Evolutionary conservation across 2,797 vertebrate genomes (phyloP), one percentile per base, ranked within the genome.

Genomic region (Clamator glandarius): DNA sequence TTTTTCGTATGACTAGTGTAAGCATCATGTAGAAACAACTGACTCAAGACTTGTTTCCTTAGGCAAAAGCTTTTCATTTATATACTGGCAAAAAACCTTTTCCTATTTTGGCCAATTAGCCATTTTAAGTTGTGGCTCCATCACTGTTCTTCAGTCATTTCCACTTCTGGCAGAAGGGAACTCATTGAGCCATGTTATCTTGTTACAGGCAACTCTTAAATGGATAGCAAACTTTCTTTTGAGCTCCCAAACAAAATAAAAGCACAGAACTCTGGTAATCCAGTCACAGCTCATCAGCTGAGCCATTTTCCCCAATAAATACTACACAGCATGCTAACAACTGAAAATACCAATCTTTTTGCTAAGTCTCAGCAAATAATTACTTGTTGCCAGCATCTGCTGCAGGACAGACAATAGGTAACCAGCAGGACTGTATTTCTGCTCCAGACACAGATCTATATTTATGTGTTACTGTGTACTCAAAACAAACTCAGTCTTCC

Each of bases 331-430:
- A 28, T 84, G 81, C 26, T 79, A 80, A 28, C 57, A 83, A 52
- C 16, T 91, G 55, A 92, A 95, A 96, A 94, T 18, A 73, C 8
- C 35, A 67, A 59, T 63, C 70, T 78, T 29, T 36, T 29, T 36
- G 54, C 57, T 66, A 79, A 82, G 7, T 51, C 57, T 55, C 55
- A 79, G 92, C 70, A 93, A 89, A 44, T 58, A 94, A 94, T 69
- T 86, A 82, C n/a, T 89, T 7, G 4, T 33, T 94, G 48, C 48
- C 5, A 5, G 72, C 46, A 94, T 54, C 12, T 54, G 42, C 81
- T 73, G 26, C 25, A 67, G 54, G 35, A 62, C 3, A 8, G 51
- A 54, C 31, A 87, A 67, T 42, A 84, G 48, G 39, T 69, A 42
- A 63, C 72, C 59, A 70, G 63, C 75, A 90, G 55, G 66, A 39